Percentiles rank a stretch among this genome's conserved stretches.
Conservation (phyloP, 2,888 invertebrate species). For the Netelia virgata region DNA sequence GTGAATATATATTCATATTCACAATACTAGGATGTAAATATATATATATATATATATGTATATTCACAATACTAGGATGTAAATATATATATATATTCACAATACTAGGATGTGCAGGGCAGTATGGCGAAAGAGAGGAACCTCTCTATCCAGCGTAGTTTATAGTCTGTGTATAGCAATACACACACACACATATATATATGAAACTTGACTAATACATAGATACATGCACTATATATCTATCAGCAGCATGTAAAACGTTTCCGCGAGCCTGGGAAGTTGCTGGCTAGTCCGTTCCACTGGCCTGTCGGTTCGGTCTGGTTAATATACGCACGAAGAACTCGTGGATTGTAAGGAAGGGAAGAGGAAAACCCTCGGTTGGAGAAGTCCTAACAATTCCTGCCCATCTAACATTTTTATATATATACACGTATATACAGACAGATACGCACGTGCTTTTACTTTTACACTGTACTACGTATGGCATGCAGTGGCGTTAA, state of each 20-base stretch:
- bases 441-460: not conserved
- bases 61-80: too few species aligned
- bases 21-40: too few species aligned
- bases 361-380: constrained; percentile 39
- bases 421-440: not conserved
- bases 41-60: too few species aligned
- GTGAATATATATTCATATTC: too few species aligned
- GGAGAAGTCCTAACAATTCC: constrained; percentile 45
- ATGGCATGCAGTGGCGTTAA: constrained; percentile 36
- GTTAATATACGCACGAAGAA: constrained; percentile 22
- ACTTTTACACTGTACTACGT: constrained; percentile 38
- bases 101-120: too few species aligned
- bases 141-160: not conserved
- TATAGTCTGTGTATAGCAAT: not conserved
- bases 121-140: constrained; percentile 24
- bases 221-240: constrained; percentile 5
- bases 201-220: too few species aligned
- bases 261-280: constrained; percentile 32
- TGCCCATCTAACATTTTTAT: not conserved
- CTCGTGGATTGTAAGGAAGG: constrained; percentile 20
- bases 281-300: constrained; percentile 33
- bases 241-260: constrained; percentile 45
- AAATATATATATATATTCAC: too few species aligned
- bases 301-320: constrained; percentile 30
- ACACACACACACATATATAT: too few species aligned